Evolutionary conservation across 1,140 invertebrate species (phyloP).

Genomic region (Holcopasites calliopsidis): DNA sequence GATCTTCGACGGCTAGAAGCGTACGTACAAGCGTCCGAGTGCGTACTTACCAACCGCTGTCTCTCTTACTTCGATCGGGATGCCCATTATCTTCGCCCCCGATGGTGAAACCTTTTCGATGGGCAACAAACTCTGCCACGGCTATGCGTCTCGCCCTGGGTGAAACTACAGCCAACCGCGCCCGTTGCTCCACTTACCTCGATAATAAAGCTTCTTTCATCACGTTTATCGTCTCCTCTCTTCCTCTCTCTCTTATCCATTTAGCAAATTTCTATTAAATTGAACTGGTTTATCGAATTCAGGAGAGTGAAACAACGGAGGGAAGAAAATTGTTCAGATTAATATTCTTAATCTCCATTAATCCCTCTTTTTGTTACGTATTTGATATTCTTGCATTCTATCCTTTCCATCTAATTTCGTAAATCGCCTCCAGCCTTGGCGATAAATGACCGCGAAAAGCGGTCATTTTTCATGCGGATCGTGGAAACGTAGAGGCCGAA

Average conservation of each 20-base stretch:
- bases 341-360: too few relatives aligned
- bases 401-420: too few relatives aligned
- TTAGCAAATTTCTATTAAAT: too few relatives aligned
- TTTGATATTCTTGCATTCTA: too few relatives aligned
- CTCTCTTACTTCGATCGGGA: slow-evolving; percentile 52
- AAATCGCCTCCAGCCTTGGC: too few relatives aligned
- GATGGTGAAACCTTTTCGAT: slow-evolving; percentile 38
- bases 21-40: slow-evolving; percentile 39
- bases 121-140: slow-evolving; percentile 15
- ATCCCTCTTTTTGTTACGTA: too few relatives aligned
- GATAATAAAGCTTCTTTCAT: background rate
- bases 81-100: slow-evolving; percentile 56
- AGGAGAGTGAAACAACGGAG: too few relatives aligned
- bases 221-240: too few relatives aligned
- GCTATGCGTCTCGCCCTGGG: slow-evolving; percentile 24
- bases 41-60: slow-evolving; percentile 54
- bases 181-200: background rate
- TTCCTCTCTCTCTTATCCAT: too few relatives aligned
- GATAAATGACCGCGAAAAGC: too few relatives aligned
- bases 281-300: too few relatives aligned
- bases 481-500: background rate
- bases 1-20: slow-evolving; percentile 45
- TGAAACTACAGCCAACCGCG: slow-evolving; percentile 22
- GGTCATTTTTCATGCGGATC: slow-evolving; percentile 11
- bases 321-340: too few relatives aligned